Conservation (phyloP, 2,113 vertebrate species). For the Tinamus guttatus region DNA sequence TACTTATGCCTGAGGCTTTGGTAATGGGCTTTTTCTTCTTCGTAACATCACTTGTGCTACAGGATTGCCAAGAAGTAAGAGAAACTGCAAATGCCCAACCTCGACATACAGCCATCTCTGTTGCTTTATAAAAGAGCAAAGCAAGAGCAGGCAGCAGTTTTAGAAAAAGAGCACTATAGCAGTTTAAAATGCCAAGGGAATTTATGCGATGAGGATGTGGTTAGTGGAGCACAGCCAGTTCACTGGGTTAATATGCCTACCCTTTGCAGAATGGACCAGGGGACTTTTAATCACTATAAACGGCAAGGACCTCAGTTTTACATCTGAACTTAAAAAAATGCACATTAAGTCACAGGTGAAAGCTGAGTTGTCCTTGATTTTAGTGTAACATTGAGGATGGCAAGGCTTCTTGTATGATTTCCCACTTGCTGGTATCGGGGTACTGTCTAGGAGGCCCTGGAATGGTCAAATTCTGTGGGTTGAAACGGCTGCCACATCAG, state of each 20-base stretch:
- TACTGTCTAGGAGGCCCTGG: neutral
- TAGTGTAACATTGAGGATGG: neutral
- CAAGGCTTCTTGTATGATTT: neutral
- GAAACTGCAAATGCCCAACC: neutral
- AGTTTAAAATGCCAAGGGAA: conserved; percentile 62
- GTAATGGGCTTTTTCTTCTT: neutral
- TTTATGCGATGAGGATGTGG: conserved; percentile 33
- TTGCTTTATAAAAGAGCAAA: neutral
- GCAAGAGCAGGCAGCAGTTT: neutral
- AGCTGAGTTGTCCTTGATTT: neutral
- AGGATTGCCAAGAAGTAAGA: neutral
- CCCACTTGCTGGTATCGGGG: neutral
- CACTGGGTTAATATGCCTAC: conserved; percentile 57
- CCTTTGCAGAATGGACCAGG: conserved; percentile 41
- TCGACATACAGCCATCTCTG: neutral
- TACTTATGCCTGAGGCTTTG: neutral
- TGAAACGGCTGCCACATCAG: neutral
- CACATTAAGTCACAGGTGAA: neutral
- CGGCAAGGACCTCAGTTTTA: neutral
- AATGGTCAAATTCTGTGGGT: neutral
- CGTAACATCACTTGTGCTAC: accelerated
- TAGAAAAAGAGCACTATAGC: conserved; percentile 14
- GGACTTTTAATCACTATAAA: conserved; percentile 13
- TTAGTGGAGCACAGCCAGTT: conserved; percentile 13
- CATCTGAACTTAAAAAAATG: conserved; percentile 3